phyloP scores from a whole-genome alignment of 2,888 invertebrate genomes.

The Nezara viridula region DNA sequence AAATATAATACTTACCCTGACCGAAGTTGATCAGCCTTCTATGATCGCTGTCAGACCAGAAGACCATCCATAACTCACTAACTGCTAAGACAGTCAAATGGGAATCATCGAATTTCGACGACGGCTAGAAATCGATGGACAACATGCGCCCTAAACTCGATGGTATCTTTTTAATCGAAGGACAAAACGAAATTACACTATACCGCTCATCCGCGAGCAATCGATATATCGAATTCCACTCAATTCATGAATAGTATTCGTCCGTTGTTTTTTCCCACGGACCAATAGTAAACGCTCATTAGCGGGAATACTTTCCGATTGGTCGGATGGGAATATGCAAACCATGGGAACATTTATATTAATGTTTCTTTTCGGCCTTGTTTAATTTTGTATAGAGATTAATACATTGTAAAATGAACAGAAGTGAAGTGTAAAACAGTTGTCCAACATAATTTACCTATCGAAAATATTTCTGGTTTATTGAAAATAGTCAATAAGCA shows the following conservation, averaged over 20 bases:
- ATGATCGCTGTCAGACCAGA: not conserved
- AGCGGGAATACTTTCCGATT: not conserved
- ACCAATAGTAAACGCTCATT: not conserved
- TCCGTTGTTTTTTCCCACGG: not conserved
- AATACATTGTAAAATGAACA: not conserved
- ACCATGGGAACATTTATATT: not conserved
- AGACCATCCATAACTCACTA: not conserved
- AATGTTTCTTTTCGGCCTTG: not conserved
- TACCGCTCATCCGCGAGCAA: not conserved
- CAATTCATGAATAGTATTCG: not conserved
- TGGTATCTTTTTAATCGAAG: not conserved
- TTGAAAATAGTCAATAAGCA: too few species aligned
- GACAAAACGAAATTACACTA: not conserved
- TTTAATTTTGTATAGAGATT: not conserved
- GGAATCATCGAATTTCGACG: not conserved
- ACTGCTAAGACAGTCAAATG: not conserved
- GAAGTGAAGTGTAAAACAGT: not conserved
- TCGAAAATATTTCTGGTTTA: too few species aligned
- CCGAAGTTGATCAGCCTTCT: not conserved
- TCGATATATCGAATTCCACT: constrained; percentile 26
- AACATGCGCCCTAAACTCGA: constrained; percentile 29
- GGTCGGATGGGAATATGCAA: not conserved
- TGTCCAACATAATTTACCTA: not conserved
- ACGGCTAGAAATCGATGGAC: not conserved
- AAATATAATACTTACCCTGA: not conserved